phyloP scores from a whole-genome alignment of 2,797 vertebrate species.

The Ceyx erithaca region DNA sequence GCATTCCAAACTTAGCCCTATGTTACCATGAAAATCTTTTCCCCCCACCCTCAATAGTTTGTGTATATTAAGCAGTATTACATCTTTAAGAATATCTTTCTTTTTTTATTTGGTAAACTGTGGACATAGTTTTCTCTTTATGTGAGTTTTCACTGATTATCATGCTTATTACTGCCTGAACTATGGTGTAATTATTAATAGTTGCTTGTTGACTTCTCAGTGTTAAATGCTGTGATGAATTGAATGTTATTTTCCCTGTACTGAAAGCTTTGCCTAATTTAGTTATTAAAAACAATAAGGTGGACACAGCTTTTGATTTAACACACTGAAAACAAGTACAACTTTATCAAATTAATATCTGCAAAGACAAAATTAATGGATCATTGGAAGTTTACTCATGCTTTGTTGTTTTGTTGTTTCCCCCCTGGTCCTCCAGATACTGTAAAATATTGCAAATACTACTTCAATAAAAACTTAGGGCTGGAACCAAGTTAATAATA shows the following conservation, averaged over 20 bases:
- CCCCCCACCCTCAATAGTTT: background rate
- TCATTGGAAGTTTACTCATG: background rate
- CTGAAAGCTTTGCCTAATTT: conserved; percentile 5
- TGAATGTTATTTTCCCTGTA: conserved; percentile 2
- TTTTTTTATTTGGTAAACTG: conserved; percentile 21
- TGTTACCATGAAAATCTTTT: background rate
- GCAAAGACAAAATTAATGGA: background rate
- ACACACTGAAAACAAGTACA: background rate
- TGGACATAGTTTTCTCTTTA: conserved; percentile 7
- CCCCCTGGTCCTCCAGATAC: no score
- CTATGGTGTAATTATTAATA: conserved; percentile 32
- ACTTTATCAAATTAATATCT: background rate
- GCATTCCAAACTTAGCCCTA: background rate
- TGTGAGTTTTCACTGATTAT: conserved; percentile 24
- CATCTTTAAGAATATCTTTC: background rate
- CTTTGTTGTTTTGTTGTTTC: background rate
- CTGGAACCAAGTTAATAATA: background rate
- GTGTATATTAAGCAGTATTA: background rate
- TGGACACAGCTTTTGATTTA: background rate
- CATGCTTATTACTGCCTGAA: conserved; percentile 32
- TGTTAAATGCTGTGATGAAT: background rate
- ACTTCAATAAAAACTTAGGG: background rate
- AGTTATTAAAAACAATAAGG: conserved; percentile 20
- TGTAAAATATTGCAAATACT: background rate
- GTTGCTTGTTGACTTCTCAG: background rate